phyloP scores from a whole-genome alignment of 2,797 vertebrate genomes.

The Kryptolebias ocellatus region DNA sequence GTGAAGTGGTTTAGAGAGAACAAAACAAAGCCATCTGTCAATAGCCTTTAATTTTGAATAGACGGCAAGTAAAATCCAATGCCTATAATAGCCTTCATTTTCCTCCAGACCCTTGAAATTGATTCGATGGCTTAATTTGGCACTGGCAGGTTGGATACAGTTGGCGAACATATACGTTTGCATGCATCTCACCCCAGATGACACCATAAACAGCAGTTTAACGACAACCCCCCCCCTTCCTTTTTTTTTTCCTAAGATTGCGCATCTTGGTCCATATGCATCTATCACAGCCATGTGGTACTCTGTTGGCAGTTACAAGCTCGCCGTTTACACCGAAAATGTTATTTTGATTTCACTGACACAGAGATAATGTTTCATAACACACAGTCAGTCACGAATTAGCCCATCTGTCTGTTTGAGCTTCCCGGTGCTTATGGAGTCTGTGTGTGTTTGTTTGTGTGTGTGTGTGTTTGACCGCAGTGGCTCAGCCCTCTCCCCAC shows the following conservation, averaged over 20 bases:
- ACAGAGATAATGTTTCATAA: slow-evolving; percentile 80
- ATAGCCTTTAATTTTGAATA: slow-evolving; percentile 74
- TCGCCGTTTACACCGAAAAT: slow-evolving; percentile 69
- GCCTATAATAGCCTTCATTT: slow-evolving; percentile 65
- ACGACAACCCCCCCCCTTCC: slow-evolving; percentile 23
- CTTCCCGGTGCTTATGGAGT: slow-evolving; percentile 57
- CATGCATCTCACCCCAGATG: slow-evolving; percentile 45
- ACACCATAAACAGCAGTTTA: slow-evolving; percentile 57
- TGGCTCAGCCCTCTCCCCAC: slow-evolving; percentile 60
- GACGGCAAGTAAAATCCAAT: slow-evolving; percentile 66
- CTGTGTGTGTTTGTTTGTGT: slow-evolving; percentile 18
- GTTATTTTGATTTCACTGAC: slow-evolving; percentile 80
- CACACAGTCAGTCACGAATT: slow-evolving; percentile 77
- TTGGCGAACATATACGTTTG: slow-evolving; percentile 46
- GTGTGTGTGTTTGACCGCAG: slow-evolving; percentile 63
- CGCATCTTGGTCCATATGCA: slow-evolving; percentile 57
- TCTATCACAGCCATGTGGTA: slow-evolving; percentile 60
- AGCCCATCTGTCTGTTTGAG: slow-evolving; percentile 79
- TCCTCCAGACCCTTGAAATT: slow-evolving; percentile 71
- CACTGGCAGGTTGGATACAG: slow-evolving; percentile 58
- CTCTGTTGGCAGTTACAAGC: slow-evolving; percentile 56
- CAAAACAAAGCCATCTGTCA: slow-evolving; percentile 72
- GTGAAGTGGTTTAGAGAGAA: slow-evolving; percentile 55
- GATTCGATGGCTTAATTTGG: slow-evolving; percentile 72
- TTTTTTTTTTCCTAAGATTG: slow-evolving; percentile 21